Evolutionary conservation across 2,888 invertebrate species (phyloP).

Genomic region (Panzeria rudis): DNA sequence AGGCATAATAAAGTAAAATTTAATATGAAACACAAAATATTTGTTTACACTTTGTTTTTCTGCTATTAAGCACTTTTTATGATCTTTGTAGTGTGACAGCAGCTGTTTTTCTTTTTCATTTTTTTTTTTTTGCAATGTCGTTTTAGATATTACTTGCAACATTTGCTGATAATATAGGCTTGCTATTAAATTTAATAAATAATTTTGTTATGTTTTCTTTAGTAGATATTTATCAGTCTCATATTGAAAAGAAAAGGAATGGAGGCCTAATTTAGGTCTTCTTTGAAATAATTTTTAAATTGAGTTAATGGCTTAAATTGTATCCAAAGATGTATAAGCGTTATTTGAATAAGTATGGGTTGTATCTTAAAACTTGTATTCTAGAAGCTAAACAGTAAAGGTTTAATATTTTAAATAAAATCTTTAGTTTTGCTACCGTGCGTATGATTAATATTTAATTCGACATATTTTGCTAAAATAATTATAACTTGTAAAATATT

Average conservation of each 20-base stretch:
- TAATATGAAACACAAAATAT: neutral
- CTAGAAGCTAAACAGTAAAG: no score
- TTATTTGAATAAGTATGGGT: no score
- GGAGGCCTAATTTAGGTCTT: neutral
- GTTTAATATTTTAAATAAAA: no score
- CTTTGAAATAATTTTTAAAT: neutral
- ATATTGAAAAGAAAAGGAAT: neutral
- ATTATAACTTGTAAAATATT: neutral
- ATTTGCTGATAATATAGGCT: slow-evolving; percentile 13
- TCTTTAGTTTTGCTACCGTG: neutral
- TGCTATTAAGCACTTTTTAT: neutral
- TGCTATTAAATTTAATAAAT: neutral
- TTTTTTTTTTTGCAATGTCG: neutral
- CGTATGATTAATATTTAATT: slow-evolving; percentile 54
- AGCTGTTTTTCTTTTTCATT: neutral
- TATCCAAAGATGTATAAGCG: no score
- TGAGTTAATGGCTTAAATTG: no score
- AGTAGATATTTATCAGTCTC: neutral
- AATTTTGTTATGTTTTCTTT: neutral
- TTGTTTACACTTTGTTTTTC: slow-evolving; percentile 27
- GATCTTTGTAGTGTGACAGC: neutral
- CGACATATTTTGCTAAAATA: neutral
- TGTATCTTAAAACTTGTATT: no score
- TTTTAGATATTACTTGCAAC: slow-evolving; percentile 20
- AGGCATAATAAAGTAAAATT: slow-evolving; percentile 13